Base-by-base conservation (phyloP, 35 echinoderm and acorn worm species). In the Ophiothrix spiculata region DNA sequence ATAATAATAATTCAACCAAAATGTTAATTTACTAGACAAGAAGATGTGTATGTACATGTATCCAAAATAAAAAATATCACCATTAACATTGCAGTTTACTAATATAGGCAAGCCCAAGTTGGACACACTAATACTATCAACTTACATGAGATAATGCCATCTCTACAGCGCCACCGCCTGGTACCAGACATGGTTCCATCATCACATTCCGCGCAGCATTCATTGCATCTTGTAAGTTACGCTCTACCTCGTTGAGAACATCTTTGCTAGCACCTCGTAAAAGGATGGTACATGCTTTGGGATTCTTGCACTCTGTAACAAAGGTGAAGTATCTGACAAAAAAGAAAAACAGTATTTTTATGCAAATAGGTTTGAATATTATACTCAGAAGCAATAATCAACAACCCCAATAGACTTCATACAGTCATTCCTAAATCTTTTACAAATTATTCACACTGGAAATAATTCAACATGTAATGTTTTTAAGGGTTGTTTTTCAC, bases 251-350 rank as follows among this genome's bases (percentile, higher is more conserved):
- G 41, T 99, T 94, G 2, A 99, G 76, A 25, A 99, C 87, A 75
- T 99, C 96, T 78, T 99, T 99, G 41, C 96, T 99, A 39, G 96
- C 96, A 31, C 96, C 96, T 38, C 96, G 81, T 33, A 99, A 74
- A 41, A 99, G 49, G 75, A 99, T 99, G 77, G 96, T 99, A 91
- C 96, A 99, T 35, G 96, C 96, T 82, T 99, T 99, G 14, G 96
- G 96, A 75, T 99, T 85, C 84, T 99, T 99, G 75, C 96, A 99
- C 42, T 94, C 92, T 46, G 96, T 99, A 32, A 99, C 78, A 88
- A 91, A 99, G 82, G 88, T 89, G 38, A 99, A 99, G 54, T 99
- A 99, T 74, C 96, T 99, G 82, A 45, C 34, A 0, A 56, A 21
- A 32, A 90, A 77, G 4, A 17, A 81, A 81, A 79, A 4, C 28